Base-by-base conservation (phyloP, 2,113 vertebrate species). In the Perca fluviatilis region DNA sequence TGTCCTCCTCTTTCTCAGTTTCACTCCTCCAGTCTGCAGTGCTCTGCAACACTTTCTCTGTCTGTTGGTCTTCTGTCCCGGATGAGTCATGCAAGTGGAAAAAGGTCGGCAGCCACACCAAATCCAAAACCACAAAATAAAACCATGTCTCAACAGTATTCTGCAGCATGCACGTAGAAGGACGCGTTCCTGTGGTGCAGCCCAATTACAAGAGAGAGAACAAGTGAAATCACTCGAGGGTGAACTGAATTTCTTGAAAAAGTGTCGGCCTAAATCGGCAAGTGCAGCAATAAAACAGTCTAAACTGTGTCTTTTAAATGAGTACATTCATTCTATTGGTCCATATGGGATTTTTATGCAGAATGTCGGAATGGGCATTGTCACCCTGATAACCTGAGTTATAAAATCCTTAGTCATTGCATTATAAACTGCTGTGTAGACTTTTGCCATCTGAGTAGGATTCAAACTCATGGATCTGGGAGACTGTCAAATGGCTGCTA, bases 51-150 rank as follows among this genome's bases (percentile, higher is more conserved):
- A 60, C 46, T 60, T 47, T 76, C 19, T 63, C 36, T 58, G 21
- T 50, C 49, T 71, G 64, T 70, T 81, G 66, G 40, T 58, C 61
- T 68, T 58, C 56, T 18, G 64, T n/a, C 18, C 65, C 23, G 16
- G 47, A 67, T 80, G 85, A 80, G 50, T 80, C 62, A 64, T 33
- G 49, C n/a, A 61, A 70, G 47, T 63, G 9, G 27, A 65, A 68
- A 57, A 27, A 62, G 14, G 2, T 66, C 47, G 5, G 14, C 53
- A 13, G 10, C 0, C 7, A 71, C 12, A n/a, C 10, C 30, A 2
- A 18, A 53, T 25, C 56, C 16, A 25, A 33, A 47, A n/a, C 23
- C 61, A 30, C 18, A 61, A 47, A 74, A 47, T 47, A n/a, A 40
- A 70, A 4, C 12, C 12, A 1, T n/a, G 36, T 36, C 5, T 19